Base-by-base conservation (phyloP, 1,140 invertebrate genomes). In the Conus betulinus region DNA sequence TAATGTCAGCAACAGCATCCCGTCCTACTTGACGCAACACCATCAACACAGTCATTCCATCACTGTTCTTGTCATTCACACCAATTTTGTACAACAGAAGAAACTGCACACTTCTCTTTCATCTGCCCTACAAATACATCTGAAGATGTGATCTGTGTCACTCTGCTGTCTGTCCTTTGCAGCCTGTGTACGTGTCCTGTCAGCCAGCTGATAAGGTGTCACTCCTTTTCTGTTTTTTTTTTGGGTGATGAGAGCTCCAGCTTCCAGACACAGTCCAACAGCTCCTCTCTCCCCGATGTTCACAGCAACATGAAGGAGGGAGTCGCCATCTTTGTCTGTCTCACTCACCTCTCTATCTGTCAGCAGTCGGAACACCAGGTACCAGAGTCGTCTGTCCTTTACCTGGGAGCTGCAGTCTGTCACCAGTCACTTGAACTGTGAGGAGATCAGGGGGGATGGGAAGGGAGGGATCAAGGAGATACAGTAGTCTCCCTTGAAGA, bases 361-460 rank as follows among this genome's bases (percentile, higher is more conserved):
- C 76, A 78, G 76, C 76, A 78, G 76, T 39, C 76, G 25, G 8
- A 78, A 51, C 76, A 78, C 39, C 76, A 78, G 76, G 76, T 78
- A 78, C 76, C 76, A 78, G 27, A 39, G 76, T 0, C 8, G n/a
- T 23, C 20, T 71, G 76, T 51, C 39, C 8, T 27, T 39, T 0
- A 78, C 25, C 76, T 78, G 11, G n/a, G 0, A 78, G 25, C 25
- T 23, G 25, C 25, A 78, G 25, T 51, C 5, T 51, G 76, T 39
- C 27, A 5, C 39, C 7, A 3, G 76, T 78, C 25, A 78, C 25
- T 8, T 7, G 8, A 8, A 78, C 76, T 78, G 76, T 39, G 25
- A 78, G 7, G 7, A 78, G n/a, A 5, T 27, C 39, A 51, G 76
- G 8, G 7, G 74, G 76, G 39, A 78, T 78, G 76, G 76, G 76